Conservation (phyloP, 1,140 invertebrate genomes). For the Oryzaephilus surinamensis region DNA sequence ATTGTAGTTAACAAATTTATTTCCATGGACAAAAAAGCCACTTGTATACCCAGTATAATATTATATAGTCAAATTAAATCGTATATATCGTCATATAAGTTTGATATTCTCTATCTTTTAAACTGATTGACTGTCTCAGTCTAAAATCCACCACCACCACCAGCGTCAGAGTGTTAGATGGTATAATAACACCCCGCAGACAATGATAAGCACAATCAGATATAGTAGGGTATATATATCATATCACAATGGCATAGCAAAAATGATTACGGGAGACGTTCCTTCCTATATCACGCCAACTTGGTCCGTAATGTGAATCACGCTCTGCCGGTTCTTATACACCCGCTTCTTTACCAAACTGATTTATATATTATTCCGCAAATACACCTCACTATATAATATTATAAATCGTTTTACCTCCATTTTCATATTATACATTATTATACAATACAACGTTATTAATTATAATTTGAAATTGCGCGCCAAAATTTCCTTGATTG, state of each 20-base stretch:
- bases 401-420: too few relatives aligned
- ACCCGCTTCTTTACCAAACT: slow-evolving; percentile 24
- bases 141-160: not conserved
- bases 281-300: slow-evolving; percentile 30
- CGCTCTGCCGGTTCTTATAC: slow-evolving; percentile 30
- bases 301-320: slow-evolving; percentile 31
- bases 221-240: slow-evolving; percentile 29
- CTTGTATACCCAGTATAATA: slow-evolving; percentile 7
- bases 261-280: slow-evolving; percentile 35
- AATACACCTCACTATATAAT: slow-evolving; percentile 19
- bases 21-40: slow-evolving; percentile 9
- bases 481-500: too few relatives aligned
- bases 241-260: slow-evolving; percentile 32
- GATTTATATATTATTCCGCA: slow-evolving; percentile 27
- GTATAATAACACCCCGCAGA: slow-evolving; percentile 27
- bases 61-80: too few relatives aligned
- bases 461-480: too few relatives aligned
- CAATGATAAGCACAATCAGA: slow-evolving; percentile 29
- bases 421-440: too few relatives aligned
- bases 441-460: too few relatives aligned
- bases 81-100: too few relatives aligned
- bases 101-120: too few relatives aligned
- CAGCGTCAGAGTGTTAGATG: slow-evolving; percentile 14
- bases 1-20: slow-evolving; percentile 19
- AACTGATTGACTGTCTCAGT: not conserved